Conservation (phyloP, 2,888 invertebrate genomes). For the Ptilodon capucinus region DNA sequence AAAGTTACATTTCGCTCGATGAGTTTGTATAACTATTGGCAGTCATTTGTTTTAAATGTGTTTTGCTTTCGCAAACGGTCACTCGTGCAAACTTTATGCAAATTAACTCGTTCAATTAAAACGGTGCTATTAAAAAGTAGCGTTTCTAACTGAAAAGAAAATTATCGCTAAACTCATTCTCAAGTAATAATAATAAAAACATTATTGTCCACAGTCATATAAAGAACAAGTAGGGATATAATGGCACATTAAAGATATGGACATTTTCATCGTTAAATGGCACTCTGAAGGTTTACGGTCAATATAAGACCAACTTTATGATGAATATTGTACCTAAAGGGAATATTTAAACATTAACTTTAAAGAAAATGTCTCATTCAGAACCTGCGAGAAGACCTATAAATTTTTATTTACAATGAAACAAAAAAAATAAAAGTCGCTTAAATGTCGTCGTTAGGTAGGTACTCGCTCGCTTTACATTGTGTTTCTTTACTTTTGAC, state of each 20-base stretch:
- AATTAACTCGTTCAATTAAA: constrained; percentile 12
- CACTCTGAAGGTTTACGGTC: constrained; percentile 53
- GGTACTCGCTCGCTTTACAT: too few relatives aligned
- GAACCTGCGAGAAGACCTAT: constrained; percentile 5
- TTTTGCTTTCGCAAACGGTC: constrained; percentile 5
- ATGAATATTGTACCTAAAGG: constrained; percentile 25
- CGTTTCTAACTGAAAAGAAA: constrained; percentile 42
- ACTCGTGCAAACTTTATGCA: background rate
- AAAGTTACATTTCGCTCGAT: constrained; percentile 14
- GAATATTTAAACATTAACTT: constrained; percentile 22
- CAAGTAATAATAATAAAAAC: constrained; percentile 58
- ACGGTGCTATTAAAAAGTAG: constrained; percentile 25
- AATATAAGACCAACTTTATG: constrained; percentile 32
- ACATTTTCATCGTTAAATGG: constrained; percentile 56
- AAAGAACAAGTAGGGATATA: constrained; percentile 53
- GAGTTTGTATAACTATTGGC: constrained; percentile 10
- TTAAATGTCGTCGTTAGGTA: too few relatives aligned
- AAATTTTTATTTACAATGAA: background rate
- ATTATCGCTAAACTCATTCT: constrained; percentile 47
- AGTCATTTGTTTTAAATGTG: constrained; percentile 8
- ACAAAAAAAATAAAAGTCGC: too few relatives aligned
- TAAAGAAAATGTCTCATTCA: constrained; percentile 8
- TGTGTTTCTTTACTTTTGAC: too few relatives aligned
- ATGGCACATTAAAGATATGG: constrained; percentile 68
- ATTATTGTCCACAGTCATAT: constrained; percentile 48